Percentiles rank a stretch among this genome's conserved stretches.
Evolutionary conservation across 2,797 vertebrate species (phyloP).

Genomic region (Cuculus canorus): DNA sequence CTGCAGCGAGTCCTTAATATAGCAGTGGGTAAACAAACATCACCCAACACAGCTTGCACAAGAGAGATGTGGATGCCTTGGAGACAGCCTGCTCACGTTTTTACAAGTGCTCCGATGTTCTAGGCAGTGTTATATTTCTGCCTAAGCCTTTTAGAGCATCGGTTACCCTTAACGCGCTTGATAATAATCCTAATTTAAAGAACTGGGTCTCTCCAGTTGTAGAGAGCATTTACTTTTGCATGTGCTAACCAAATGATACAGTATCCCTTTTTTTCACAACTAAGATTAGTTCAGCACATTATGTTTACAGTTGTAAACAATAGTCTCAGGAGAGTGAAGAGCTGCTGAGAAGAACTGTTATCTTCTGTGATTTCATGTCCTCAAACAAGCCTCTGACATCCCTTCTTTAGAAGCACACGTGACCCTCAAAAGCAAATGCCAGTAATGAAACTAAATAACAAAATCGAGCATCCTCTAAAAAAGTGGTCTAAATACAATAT

Average conservation of each 20-base stretch:
- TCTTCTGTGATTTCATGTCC: background rate
- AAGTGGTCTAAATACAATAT: background rate
- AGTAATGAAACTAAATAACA: background rate
- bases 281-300: background rate
- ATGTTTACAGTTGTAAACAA: background rate
- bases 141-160: background rate
- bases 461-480: background rate
- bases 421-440: background rate
- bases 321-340: background rate
- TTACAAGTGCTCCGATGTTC: background rate
- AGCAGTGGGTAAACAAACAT: background rate
- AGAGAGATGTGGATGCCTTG: background rate
- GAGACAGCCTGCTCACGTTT: background rate
- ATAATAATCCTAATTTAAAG: slow-evolving; percentile 1
- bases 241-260: background rate
- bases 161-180: background rate
- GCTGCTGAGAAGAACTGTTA: background rate
- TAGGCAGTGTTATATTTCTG: background rate
- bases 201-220: background rate
- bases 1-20: background rate
- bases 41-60: background rate
- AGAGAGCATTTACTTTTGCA: slow-evolving; percentile 3
- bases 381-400: background rate
- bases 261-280: background rate
- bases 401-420: background rate